These are phyloP conservation scores for Cheilosia urbana DNA, from an alignment of 2,888 invertebrate genomes.

Conservation along the genomic window DNA sequence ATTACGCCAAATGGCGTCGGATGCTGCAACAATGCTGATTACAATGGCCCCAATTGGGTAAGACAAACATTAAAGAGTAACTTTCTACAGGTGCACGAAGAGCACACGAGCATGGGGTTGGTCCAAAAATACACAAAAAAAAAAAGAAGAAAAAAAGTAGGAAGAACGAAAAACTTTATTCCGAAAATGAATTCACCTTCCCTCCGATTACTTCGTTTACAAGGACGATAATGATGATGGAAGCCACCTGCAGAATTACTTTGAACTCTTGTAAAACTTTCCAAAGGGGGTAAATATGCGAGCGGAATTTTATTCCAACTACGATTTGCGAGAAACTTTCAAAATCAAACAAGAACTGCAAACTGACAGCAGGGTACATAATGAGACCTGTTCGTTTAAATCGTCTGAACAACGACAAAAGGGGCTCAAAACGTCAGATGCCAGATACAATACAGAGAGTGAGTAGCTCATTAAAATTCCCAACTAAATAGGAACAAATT, in stretches of 20 bases:
- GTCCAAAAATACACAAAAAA: too few relatives aligned
- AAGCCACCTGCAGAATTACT: constrained; percentile 38
- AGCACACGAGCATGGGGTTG: not conserved
- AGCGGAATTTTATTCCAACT: not conserved
- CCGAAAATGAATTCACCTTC: constrained; percentile 9
- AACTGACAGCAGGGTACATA: constrained; percentile 6
- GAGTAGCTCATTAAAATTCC: constrained; percentile 65
- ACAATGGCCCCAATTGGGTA: constrained; percentile 23
- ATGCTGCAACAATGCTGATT: constrained; percentile 60
- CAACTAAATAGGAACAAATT: constrained; percentile 30
- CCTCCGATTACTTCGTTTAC: not conserved
- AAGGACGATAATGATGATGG: constrained; percentile 43
- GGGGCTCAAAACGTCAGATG: constrained; percentile 1
- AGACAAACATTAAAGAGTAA: constrained; percentile 29
- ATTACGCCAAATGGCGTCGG: constrained; percentile 47
- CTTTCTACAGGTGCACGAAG: constrained; percentile 42
- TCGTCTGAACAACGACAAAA: constrained; percentile 3
- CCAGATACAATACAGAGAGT: constrained; percentile 10
- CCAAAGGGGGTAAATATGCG: not conserved
- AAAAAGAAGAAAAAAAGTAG: not conserved
- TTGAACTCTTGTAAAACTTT: constrained; percentile 8
- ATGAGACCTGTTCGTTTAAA: constrained; percentile 32
- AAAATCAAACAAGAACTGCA: constrained; percentile 43
- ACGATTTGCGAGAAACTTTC: constrained; percentile 50
- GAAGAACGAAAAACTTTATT: constrained; percentile 1